Percentiles rank a stretch among this genome's conserved stretches.
These are phyloP conservation scores for Leucophenga montana DNA, from an alignment of 2,888 invertebrate genomes.

Conservation along the genomic window DNA sequence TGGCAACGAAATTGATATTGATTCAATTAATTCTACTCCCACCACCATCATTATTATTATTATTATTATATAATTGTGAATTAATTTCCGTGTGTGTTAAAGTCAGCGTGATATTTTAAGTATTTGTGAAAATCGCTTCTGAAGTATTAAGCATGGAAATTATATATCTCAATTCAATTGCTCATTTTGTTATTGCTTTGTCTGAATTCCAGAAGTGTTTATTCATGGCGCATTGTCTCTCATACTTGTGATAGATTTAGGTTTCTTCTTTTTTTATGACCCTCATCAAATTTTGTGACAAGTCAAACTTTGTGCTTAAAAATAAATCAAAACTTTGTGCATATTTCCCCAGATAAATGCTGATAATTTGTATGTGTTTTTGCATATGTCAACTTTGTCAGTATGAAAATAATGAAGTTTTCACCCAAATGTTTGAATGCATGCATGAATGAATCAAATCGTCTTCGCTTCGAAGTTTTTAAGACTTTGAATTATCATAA, in stretches of 20 bases:
- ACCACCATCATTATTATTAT: too few species aligned
- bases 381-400: conserved; percentile 27
- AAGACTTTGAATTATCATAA: conserved; percentile 1
- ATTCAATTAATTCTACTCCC: conserved; percentile 16
- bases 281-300: conserved; percentile 63
- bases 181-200: neutral
- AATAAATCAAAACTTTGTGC: conserved; percentile 65
- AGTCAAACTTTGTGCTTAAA: conserved; percentile 60
- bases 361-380: conserved; percentile 58
- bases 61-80: too few species aligned
- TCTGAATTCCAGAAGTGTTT: neutral
- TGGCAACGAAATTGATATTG: conserved; percentile 9
- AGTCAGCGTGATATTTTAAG: neutral
- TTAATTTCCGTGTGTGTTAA: neutral
- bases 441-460: too few species aligned
- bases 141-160: neutral
- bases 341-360: conserved; percentile 59
- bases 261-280: conserved; percentile 33
- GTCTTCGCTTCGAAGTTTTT: too few species aligned
- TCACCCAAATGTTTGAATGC: too few species aligned
- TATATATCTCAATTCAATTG: neutral
- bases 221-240: neutral
- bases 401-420: conserved; percentile 12
- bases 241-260: conserved; percentile 1
- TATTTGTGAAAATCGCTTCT: neutral